These are phyloP conservation scores for Ceratina calcarata DNA, from an alignment of 1,140 invertebrate genomes.

Conservation along the genomic window DNA sequence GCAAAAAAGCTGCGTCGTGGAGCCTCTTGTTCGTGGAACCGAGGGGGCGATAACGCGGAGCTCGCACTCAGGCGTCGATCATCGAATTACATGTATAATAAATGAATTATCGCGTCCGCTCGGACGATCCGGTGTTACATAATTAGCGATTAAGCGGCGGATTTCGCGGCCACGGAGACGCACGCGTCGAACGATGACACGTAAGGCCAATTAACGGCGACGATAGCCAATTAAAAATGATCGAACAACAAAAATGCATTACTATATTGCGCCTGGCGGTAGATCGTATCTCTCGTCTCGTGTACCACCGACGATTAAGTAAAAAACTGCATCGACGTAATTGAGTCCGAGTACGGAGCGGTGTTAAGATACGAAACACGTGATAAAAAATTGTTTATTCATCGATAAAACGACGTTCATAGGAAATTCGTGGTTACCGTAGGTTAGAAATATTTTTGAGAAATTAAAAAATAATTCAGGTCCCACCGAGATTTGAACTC, in stretches of 20 bases:
- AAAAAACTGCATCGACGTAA: background rate
- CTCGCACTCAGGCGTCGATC: constrained; percentile 31
- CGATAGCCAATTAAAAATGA: constrained; percentile 5
- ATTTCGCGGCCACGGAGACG: constrained; percentile 12
- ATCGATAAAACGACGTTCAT: too few relatives aligned
- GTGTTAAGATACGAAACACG: too few relatives aligned
- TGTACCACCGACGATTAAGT: background rate
- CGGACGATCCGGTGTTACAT: constrained; percentile 23
- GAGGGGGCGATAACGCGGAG: constrained; percentile 32
- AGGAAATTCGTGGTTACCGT: too few relatives aligned
- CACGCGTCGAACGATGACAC: constrained; percentile 14
- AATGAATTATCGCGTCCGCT: constrained; percentile 35
- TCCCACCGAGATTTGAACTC: constrained; percentile 90
- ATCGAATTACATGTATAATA: constrained; percentile 55
- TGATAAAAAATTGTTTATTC: too few relatives aligned
- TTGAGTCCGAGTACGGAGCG: background rate
- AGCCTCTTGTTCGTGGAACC: constrained; percentile 27
- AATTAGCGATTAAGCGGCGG: constrained; percentile 52
- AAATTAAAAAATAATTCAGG: background rate
- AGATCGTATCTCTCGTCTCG: background rate
- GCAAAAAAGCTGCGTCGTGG: background rate
- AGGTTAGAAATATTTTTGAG: too few relatives aligned
- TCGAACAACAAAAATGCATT: constrained; percentile 35
- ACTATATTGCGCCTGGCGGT: constrained; percentile 18
- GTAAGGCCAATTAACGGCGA: background rate